Base-by-base conservation (phyloP, 1,140 invertebrate genomes). In the Branchinecta lindahli region DNA sequence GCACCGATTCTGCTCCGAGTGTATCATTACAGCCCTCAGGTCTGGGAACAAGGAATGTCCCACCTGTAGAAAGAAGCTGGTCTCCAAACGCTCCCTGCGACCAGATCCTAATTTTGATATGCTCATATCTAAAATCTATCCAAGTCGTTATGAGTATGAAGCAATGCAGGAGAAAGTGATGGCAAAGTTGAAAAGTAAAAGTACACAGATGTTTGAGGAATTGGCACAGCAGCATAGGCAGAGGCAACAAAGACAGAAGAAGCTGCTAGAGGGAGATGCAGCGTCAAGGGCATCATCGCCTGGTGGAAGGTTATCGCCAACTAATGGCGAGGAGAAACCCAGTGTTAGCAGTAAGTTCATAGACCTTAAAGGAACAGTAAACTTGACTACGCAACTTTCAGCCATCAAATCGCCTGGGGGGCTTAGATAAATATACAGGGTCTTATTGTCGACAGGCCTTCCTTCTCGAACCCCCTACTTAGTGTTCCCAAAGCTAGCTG, bases 1-100 rank as follows among this genome's bases (percentile, higher is more conserved):
- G 71, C 96, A 99, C 80, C 85, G 96, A 65, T 99, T 98, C 79
- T 98, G 96, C 81, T 92, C 94, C 33, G 96, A 98, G 77, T 99
- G 96, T 79, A 99, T 99, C 74, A 95, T 96, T 66, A 98, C 95
- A 0, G 96, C 96, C 8, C 81, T 99, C 20, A 83, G 96, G 15
- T 96, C 94, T 69, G 96, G 96, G 3, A 99, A 99, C 77, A 99
- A 99, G 81, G 97, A 99, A 82, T 99, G 96, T 80, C 96, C 96
- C 8, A 99, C 96, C 0, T 99, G 97, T 79, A 84, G 97, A 33
- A 99, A 99, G 77, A 99, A 99, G 80, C 82, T 99, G 8, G 92
- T 98, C 0, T 99, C 96, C 0, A 99, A 98, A 80, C 82, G 97
- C 21, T 98, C 94, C 3, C 79, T 99, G 0, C 82, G 97, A 70